Percentiles rank a stretch among this genome's conserved stretches.
Evolutionary conservation across 2,113 vertebrate species (phyloP).

Genomic region (Ancistrus triradiatus): DNA sequence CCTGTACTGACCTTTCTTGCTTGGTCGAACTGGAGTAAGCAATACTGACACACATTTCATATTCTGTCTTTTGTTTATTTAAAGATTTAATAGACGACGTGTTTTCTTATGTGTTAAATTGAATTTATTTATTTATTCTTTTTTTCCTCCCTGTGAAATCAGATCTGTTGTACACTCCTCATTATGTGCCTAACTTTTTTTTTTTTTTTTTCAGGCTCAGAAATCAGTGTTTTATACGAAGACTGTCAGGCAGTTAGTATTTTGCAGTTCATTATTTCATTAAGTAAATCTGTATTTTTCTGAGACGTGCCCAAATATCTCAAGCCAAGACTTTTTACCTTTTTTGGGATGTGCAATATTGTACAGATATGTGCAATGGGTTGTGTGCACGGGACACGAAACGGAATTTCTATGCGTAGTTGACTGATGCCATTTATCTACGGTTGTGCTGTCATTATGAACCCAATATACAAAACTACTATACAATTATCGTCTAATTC

Average conservation of each 20-base stretch:
- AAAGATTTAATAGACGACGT: constrained; percentile 40
- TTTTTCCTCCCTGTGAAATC: constrained; percentile 50
- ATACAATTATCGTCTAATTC: no score
- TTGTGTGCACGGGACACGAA: constrained; percentile 4
- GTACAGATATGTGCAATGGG: constrained; percentile 19
- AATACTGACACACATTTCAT: constrained; percentile 41
- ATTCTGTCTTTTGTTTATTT: constrained; percentile 53
- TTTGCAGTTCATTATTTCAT: constrained; percentile 42
- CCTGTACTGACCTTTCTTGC: constrained; percentile 46
- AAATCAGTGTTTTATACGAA: constrained; percentile 68
- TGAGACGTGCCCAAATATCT: constrained; percentile 15
- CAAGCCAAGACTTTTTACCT: constrained; percentile 26
- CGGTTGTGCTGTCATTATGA: no score
- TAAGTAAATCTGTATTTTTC: constrained; percentile 9
- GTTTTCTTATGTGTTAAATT: constrained; percentile 51
- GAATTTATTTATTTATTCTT: constrained; percentile 58
- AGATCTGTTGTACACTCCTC: constrained; percentile 63
- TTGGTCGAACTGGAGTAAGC: constrained; percentile 46
- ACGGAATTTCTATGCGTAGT: not conserved
- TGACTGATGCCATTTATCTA: not conserved
- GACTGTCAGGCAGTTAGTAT: constrained; percentile 57
- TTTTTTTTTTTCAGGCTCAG: constrained; percentile 46
- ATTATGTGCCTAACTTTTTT: constrained; percentile 51
- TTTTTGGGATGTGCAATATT: constrained; percentile 31
- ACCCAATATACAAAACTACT: no score